Evolutionary conservation across 1,140 invertebrate species (phyloP), one percentile per base, ranked within the genome.

Genomic region (Meloidogyne floridensis): DNA sequence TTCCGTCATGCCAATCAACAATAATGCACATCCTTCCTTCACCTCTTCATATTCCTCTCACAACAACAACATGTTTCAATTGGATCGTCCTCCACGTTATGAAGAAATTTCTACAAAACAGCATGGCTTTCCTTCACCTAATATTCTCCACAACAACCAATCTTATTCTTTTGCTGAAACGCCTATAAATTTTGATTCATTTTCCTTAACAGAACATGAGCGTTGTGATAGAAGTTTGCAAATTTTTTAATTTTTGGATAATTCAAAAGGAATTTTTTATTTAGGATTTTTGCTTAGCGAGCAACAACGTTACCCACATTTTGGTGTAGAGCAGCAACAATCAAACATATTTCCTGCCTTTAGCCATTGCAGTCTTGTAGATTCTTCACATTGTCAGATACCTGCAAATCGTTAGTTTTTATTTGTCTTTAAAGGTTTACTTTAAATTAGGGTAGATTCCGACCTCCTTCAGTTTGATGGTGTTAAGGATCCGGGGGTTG

Each of bases 321-420:
- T 5, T 15, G 13, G 59, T n/a, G n/a, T n/a, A n/a, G n/a, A 65
- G 7, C 59, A 65, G 7, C 59, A 65, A 65, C 15, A 65, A 65
- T n/a, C 15, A 65, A 65, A 72, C 43, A 77, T 83, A 59, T 84
- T 80, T 9, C 83, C 82, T 7, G 81, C 82, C 2, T 84, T 73
- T 56, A 83, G 82, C 18, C 82, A 83, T 73, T 74, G 73, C n/a
- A 83, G 53, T 54, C 75, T 83, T 9, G 59, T 80, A n/a, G 59
- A 65, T 65, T 65, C 59, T 65, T 65, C 59, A 65, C 59, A 65
- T 65, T 65, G 59, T 18, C 59, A 65, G 7, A 2, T 65, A 18
- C 59, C 59, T 59, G 56, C 5, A n/a, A 65, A 65, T 65, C 59
- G 59, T 65, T n/a, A n/a, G 15, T 65, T 65, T 15, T n/a, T 65